Evolutionary conservation across 2,797 vertebrate genomes (phyloP), one percentile per base, ranked within the genome.

Genomic region (Macropus fuliginosus): DNA sequence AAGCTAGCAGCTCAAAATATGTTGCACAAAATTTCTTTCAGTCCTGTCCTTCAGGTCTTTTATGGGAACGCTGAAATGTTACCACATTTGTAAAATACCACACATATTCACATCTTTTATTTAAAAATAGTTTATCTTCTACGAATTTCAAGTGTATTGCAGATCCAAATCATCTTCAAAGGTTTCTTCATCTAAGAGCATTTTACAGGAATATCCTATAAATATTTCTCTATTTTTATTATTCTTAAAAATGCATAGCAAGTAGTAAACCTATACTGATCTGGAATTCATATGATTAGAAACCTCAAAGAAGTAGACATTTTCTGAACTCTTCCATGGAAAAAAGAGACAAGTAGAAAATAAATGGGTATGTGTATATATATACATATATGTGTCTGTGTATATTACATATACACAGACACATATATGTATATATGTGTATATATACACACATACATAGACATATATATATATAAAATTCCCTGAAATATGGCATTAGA

Each of bases 11-110:
- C 91, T 11, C 52, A 11, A 93, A 91, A 46, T 18, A 91, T 16
- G 62, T 46, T 62, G 1, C 50, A 52, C 40, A 55, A 55, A 55
- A 55, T 93, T 90, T 93, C 8, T 56, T 94, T 92, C 90, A 57
- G 54, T 31, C 40, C n/a, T 91, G 8, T 21, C 46, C 55, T 91
- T 91, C 4, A 46, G 13, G 8, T 91, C 34, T 92, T 95, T 97
- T 94, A 55, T 94, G 52, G 93, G 96, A 92, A 31, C 27, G 34
- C 29, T 50, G 29, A 56, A 56, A 0, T n/a, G 94, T 81, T 87
- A 0, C n/a, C 9, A 40, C 40, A 40, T 81, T 81, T 24, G 40
- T 81, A 81, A 81, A 24, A 8, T 81, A 40, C n/a, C n/a, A 81
- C n/a, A 24, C 8, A 81, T 40, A 81, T 10, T 46, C 66, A 81